Evolutionary conservation across 1,140 invertebrate species (phyloP), one percentile per base, ranked within the genome.

Genomic region (Brachionus sp.): DNA sequence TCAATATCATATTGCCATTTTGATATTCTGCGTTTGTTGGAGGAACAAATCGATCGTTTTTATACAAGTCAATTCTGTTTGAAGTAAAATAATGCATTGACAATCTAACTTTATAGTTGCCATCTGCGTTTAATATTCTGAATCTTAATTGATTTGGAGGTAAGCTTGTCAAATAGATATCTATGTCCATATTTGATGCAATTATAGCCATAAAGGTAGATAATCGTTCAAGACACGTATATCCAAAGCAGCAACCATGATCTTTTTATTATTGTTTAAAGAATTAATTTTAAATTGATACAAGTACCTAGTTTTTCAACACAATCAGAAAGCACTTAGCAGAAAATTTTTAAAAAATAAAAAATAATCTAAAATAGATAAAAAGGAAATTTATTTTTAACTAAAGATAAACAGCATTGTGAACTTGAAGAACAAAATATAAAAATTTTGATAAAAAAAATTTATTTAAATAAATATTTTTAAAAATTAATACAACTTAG

Each of bases 161-260:
- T 2, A 35, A 57, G 16, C 44, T 68, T 23, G 62, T 66, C 7
- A 84, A 29, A 53, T 46, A 83, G 5, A 84, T 46, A 50, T 83
- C 66, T n/a, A 35, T 83, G 29, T 25, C 13, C 82, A 85, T 83
- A 87, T 86, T 85, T 23, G 84, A 70, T 13, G 84, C 84, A 0
- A 88, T 86, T 64, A 89, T 68, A n/a, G 86, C 85, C 77, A 84
- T 85, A 84, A 89, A 89, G 6, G 86, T 87, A 7, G 88, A 88
- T 0, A 89, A 37, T 13, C 88, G 84, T 80, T 86, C 86, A 37
- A 85, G 84, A 84, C 88, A 89, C 1, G 88, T 88, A 50, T 89
- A 89, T 12, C 88, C 87, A 46, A 80, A 84, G 84, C 88, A 88
- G 86, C 87, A 88, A 10, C 87, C 87, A 75, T 88, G 87, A 84